Percentiles rank a stretch among this genome's conserved stretches.
Evolutionary conservation across 2,888 invertebrate genomes (phyloP).

Genomic region (Atethmia centrago): DNA sequence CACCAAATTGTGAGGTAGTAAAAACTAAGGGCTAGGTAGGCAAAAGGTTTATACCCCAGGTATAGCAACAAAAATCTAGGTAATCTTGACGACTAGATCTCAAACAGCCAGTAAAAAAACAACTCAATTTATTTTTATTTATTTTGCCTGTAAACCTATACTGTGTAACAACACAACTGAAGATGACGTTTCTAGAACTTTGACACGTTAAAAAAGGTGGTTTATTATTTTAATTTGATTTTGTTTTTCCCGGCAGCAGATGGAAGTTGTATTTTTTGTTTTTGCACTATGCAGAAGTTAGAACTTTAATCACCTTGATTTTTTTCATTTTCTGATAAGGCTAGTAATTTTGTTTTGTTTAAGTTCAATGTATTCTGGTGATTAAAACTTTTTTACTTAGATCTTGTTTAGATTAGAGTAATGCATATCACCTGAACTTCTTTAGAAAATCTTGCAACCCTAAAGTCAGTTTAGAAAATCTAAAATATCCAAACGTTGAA

Average conservation of each 20-base stretch:
- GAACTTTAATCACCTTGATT: not conserved
- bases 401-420: not conserved
- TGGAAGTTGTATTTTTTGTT: not conserved
- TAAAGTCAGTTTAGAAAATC: not conserved
- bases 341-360: not conserved
- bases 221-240: conserved; percentile 7
- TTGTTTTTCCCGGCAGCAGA: not conserved
- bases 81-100: conserved; percentile 44
- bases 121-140: conserved; percentile 46
- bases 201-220: not conserved
- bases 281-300: not conserved
- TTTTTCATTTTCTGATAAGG: too few relatives aligned
- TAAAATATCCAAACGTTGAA: conserved; percentile 18
- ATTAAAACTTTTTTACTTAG: too few relatives aligned
- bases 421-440: too few relatives aligned
- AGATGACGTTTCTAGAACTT: conserved; percentile 29
- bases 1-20: conserved; percentile 1
- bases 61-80: conserved; percentile 27
- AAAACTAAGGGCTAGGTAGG: conserved; percentile 14
- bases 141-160: conserved; percentile 25
- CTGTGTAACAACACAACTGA: conserved; percentile 5
- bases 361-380: too few relatives aligned
- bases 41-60: conserved; percentile 15
- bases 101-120: conserved; percentile 25
- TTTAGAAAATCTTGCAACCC: too few relatives aligned